Conservation (phyloP, 2,797 vertebrate species). For the Clamator glandarius region DNA sequence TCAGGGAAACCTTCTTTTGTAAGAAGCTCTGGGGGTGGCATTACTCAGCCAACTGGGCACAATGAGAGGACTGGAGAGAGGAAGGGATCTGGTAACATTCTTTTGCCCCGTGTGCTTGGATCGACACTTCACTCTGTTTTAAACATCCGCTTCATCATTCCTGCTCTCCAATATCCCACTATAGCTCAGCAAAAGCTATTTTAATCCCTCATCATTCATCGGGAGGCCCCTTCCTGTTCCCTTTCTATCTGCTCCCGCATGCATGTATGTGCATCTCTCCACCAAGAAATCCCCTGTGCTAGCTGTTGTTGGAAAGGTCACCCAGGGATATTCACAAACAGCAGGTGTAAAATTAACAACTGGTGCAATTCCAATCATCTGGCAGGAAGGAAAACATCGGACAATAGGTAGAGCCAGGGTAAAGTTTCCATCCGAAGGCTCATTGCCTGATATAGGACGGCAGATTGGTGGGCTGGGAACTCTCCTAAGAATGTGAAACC, state of each 20-base stretch:
- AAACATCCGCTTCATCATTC: slow-evolving; percentile 65
- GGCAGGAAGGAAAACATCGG: slow-evolving; percentile 61
- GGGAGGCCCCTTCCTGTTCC: slow-evolving; percentile 52
- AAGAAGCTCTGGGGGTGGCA: not conserved
- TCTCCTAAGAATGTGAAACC: slow-evolving; percentile 69
- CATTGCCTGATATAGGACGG: slow-evolving; percentile 65
- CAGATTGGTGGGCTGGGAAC: slow-evolving; percentile 60
- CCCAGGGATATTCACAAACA: slow-evolving; percentile 58
- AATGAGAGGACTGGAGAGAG: slow-evolving; percentile 42
- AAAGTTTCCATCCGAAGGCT: slow-evolving; percentile 65
- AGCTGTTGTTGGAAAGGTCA: slow-evolving; percentile 46
- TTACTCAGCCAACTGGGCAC: slow-evolving; percentile 1
- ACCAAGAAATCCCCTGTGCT: slow-evolving; percentile 25
- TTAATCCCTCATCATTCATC: slow-evolving; percentile 71
- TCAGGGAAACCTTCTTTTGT: not conserved
- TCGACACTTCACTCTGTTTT: slow-evolving; percentile 52
- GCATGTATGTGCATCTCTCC: slow-evolving; percentile 11
- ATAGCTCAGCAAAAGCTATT: slow-evolving; percentile 65
- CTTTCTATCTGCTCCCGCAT: slow-evolving; percentile 37
- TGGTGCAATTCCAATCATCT: slow-evolving; percentile 32
- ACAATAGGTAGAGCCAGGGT: slow-evolving; percentile 63
- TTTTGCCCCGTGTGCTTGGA: slow-evolving; percentile 50
- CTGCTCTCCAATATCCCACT: slow-evolving; percentile 45
- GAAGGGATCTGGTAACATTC: slow-evolving; percentile 58
- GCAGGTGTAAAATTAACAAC: slow-evolving; percentile 62